Evolutionary conservation across 2,113 vertebrate species (phyloP).

Genomic region (Petroica traversi): DNA sequence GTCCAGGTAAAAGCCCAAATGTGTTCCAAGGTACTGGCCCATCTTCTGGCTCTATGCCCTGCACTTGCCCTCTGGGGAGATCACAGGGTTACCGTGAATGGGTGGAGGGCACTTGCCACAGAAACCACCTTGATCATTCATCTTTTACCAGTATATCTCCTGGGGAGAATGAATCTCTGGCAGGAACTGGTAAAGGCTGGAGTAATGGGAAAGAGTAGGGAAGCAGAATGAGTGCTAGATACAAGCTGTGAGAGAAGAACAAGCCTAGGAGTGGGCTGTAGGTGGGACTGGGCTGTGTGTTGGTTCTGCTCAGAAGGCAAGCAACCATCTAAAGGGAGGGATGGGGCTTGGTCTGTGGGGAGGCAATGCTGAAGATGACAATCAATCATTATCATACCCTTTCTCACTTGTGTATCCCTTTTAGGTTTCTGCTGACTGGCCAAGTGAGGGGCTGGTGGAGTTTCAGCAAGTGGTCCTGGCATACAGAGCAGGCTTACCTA

Average conservation of each 20-base stretch:
- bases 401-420: not conserved
- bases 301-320: not conserved
- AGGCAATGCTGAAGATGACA: not conserved
- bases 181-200: not conserved
- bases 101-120: not conserved
- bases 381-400: not conserved
- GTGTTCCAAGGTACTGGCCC: not conserved
- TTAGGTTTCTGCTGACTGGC: conserved; percentile 84
- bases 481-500: conserved; percentile 85
- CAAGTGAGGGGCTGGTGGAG: conserved; percentile 82
- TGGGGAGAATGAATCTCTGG: not conserved
- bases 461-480: conserved; percentile 81
- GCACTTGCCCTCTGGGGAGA: not conserved
- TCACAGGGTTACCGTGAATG: not conserved
- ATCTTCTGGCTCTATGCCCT: not conserved
- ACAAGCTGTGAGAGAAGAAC: not conserved
- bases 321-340: not conserved
- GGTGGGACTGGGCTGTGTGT: not conserved
- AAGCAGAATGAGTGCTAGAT: not conserved
- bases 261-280: not conserved
- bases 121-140: not conserved
- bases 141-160: not conserved
- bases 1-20: conserved; percentile 70
- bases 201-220: not conserved
- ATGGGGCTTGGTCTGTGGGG: not conserved